These are phyloP conservation scores for Tipula confusa DNA, from an alignment of 2,888 invertebrate species.

Conservation along the genomic window DNA sequence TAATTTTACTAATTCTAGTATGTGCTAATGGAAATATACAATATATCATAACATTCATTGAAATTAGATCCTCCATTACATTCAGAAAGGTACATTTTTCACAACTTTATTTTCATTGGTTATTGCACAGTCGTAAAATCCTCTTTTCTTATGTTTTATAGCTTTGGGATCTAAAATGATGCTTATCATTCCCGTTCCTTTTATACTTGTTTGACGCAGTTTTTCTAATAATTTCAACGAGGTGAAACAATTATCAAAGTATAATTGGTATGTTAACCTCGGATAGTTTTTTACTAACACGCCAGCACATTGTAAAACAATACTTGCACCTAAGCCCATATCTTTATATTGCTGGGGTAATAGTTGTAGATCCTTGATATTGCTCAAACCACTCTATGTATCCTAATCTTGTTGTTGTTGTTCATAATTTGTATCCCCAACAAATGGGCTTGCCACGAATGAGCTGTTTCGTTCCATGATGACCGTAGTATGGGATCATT, in stretches of 20 bases:
- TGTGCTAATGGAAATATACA: too few relatives aligned
- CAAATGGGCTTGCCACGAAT: not conserved
- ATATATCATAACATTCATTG: too few relatives aligned
- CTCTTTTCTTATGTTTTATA: not conserved
- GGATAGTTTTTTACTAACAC: too few relatives aligned
- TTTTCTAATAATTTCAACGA: too few relatives aligned
- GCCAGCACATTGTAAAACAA: not conserved
- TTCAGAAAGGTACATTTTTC: too few relatives aligned
- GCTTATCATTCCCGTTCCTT: too few relatives aligned
- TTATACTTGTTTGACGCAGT: too few relatives aligned
- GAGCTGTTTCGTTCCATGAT: not conserved
- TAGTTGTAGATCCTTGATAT: conserved; percentile 13
- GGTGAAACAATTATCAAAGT: too few relatives aligned
- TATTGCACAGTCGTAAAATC: not conserved
- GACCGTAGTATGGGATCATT: too few relatives aligned
- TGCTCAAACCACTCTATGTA: conserved; percentile 29
- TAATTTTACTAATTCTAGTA: too few relatives aligned
- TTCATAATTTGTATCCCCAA: conserved; percentile 32
- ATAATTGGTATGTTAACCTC: too few relatives aligned
- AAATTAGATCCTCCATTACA: too few relatives aligned
- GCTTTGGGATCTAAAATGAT: not conserved
- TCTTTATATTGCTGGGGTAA: not conserved
- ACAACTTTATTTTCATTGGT: not conserved
- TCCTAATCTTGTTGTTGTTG: not conserved
- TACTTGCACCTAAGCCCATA: not conserved